Evolutionary conservation across 1,140 invertebrate species (phyloP).

Genomic region (Aphis craccivora): DNA sequence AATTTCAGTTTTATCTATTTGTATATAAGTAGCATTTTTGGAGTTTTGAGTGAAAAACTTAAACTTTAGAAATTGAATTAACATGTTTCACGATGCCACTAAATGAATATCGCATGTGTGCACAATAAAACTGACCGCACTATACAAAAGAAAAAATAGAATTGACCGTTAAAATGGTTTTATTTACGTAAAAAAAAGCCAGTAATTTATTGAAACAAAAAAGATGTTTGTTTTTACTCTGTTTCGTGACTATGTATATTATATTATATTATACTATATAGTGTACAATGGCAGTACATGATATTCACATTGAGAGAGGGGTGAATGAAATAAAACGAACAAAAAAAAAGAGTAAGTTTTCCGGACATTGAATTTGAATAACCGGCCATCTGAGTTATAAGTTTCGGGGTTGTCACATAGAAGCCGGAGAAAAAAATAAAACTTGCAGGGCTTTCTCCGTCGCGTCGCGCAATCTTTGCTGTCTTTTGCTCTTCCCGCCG

Average conservation of each 20-base stretch:
- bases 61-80: not conserved
- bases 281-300: not conserved
- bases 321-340: not conserved
- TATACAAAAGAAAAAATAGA: not conserved
- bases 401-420: slow-evolving; percentile 35
- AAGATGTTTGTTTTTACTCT: slow-evolving; percentile 15
- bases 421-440: slow-evolving; percentile 17
- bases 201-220: slow-evolving; percentile 52
- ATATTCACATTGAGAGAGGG: not conserved
- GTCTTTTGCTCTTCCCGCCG: not conserved
- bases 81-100: not conserved
- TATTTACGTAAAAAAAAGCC: slow-evolving; percentile 6
- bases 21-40: not conserved
- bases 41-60: not conserved
- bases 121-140: not conserved
- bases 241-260: not conserved
- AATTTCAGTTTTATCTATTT: not conserved
- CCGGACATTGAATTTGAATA: slow-evolving; percentile 57
- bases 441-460: slow-evolving; percentile 31
- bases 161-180: not conserved
- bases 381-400: slow-evolving; percentile 47
- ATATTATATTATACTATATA: not conserved
- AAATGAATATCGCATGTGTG: not conserved
- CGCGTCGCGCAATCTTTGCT: not conserved
- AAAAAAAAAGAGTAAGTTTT: slow-evolving; percentile 40